Conservation (phyloP, 2,113 vertebrate species). For the Oreochromis niloticus region DNA sequence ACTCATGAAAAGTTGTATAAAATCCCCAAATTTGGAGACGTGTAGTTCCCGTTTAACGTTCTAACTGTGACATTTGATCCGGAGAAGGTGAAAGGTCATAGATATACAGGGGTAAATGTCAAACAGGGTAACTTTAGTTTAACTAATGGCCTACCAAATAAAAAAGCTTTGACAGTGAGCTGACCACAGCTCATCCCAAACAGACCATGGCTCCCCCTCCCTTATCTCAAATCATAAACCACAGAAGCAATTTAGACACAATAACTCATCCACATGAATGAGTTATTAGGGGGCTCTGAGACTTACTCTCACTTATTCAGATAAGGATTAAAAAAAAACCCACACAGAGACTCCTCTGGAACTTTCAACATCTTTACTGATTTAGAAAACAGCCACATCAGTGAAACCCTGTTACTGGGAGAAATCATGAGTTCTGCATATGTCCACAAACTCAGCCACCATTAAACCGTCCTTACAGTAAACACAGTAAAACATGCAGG, state of each 20-base stretch:
- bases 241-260: neutral
- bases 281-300: neutral
- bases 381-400: neutral
- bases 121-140: neutral
- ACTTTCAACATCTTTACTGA: neutral
- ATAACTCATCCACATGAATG: neutral
- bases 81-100: conserved; percentile 14
- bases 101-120: conserved; percentile 8
- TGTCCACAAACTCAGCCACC: neutral
- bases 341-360: neutral
- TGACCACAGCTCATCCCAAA: conserved; percentile 6
- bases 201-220: neutral
- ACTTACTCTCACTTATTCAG: neutral
- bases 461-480: neutral
- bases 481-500: neutral
- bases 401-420: neutral
- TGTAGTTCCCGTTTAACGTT: neutral
- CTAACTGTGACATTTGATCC: neutral
- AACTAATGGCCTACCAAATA: neutral
- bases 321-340: neutral
- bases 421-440: neutral
- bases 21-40: neutral
- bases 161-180: neutral
- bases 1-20: neutral
- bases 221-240: conserved; percentile 11